A percentile compares a stretch with the other conserved stretches of the same genome.
These are phyloP conservation scores for Hipposideros larvatus DNA, from an alignment of 2,797 vertebrate genomes.

Conservation along the genomic window DNA sequence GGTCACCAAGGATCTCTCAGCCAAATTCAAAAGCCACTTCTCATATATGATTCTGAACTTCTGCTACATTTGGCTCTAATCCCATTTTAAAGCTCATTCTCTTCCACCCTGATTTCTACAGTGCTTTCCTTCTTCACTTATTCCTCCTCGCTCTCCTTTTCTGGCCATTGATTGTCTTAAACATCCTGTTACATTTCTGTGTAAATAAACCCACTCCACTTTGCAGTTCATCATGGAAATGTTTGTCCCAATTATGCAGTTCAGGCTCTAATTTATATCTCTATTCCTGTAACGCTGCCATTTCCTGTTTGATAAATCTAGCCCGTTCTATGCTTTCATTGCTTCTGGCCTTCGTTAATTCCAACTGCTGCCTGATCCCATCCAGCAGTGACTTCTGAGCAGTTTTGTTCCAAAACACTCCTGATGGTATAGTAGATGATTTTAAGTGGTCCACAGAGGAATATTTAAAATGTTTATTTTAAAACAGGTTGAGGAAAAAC, in stretches of 20 bases:
- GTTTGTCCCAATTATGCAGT: neutral
- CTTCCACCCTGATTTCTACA: neutral
- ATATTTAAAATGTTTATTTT: conserved; percentile 62
- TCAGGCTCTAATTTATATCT: neutral
- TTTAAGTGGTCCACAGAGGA: neutral
- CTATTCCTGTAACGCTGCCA: neutral
- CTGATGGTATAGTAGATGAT: neutral
- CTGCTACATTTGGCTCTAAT: neutral
- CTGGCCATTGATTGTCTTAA: neutral
- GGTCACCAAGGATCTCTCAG: neutral
- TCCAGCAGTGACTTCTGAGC: conserved; percentile 11
- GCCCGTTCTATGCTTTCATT: neutral
- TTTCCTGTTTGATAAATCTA: conserved; percentile 32
- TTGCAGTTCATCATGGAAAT: conserved; percentile 1
- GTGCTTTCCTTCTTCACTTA: neutral
- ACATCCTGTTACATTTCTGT: neutral
- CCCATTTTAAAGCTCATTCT: neutral
- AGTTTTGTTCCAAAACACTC: neutral
- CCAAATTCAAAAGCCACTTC: conserved; percentile 50
- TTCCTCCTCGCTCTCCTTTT: neutral
- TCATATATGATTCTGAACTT: neutral
- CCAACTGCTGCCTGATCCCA: neutral
- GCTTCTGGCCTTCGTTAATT: conserved; percentile 20
- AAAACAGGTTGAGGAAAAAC: neutral
- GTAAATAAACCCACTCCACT: conserved; percentile 2